Evolutionary conservation across 92 coral and sea anemone genomes (phyloP), one percentile per base, ranked within the genome.

Genomic region (Pocillopora meandrina): DNA sequence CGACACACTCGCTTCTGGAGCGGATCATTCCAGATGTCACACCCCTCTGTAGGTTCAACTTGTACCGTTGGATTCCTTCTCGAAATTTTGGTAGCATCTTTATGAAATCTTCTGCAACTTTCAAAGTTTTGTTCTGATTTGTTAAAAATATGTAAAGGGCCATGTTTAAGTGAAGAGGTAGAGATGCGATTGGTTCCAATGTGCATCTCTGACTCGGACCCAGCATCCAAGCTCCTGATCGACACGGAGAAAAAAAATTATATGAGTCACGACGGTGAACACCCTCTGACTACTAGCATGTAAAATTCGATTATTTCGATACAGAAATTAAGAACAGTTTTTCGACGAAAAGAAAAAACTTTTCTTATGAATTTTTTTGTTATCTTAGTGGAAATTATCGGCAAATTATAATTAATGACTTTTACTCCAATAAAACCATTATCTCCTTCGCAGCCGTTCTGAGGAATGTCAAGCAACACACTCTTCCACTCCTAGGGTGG

Each of bases 161-260:
- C 1, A 84, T 63, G 12, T 79, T 85, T 17, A 80, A 65, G 72
- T 80, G 71, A 55, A 3, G 49, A 33, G 17, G 35, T 42, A 83
- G 21, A 11, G 87, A 83, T 1, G 94, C 79, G 49, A 84, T 80
- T 55, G 84, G 89, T 21, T 92, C 90, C 3, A 63, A 33, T 1
- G 80, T 70, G 76, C 97, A 91, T 62, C 87, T 62, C 65, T 89
- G 63, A 71, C 84, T 72, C 14, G 97, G 97, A 0, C 97, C 97
- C 12, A 90, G 85, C 95, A 93, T 83, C 97, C 97, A 93, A 16
- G 91, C 82, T 65, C 97, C 97, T 80, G 58, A 12, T 17, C 26
- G 21, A 60, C 63, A 62, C 33, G 72, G 19, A 0, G 20, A 47
- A 76, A n/a, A 19, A 8, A 17, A 67, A 67, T 33, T 9, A 3